A percentile compares a stretch with the other conserved stretches of the same genome.
Evolutionary conservation across 2,888 invertebrate genomes (phyloP).

Genomic region (Rhodophaea formosa): DNA sequence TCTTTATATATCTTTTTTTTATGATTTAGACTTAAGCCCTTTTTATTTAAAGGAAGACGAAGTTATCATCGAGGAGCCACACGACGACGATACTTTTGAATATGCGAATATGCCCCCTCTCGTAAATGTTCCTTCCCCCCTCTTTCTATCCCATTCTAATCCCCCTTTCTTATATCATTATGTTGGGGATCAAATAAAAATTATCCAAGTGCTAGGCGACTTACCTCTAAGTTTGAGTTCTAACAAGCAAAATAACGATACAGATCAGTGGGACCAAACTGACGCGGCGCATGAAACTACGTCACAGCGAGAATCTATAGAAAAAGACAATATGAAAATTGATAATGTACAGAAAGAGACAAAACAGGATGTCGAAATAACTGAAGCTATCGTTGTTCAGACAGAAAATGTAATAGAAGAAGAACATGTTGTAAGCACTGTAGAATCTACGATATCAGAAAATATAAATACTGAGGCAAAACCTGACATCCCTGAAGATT

Average conservation of each 20-base stretch:
- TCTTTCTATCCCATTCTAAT: conserved; percentile 67
- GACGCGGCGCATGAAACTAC: conserved; percentile 33
- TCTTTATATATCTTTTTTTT: conserved; percentile 41
- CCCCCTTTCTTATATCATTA: conserved; percentile 74
- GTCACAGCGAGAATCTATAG: conserved; percentile 25
- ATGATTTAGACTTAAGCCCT: conserved; percentile 69
- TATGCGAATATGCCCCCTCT: conserved; percentile 74
- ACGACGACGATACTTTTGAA: conserved; percentile 70
- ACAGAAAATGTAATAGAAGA: conserved; percentile 23
- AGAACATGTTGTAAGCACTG: conserved; percentile 20
- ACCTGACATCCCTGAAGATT: not conserved
- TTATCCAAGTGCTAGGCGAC: conserved; percentile 68
- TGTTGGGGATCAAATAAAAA: conserved; percentile 69
- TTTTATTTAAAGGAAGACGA: conserved; percentile 80
- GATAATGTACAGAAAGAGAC: conserved; percentile 25
- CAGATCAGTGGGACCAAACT: conserved; percentile 53
- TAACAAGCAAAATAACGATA: conserved; percentile 47
- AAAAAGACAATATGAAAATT: conserved; percentile 14
- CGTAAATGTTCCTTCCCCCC: conserved; percentile 57
- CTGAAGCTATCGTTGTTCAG: conserved; percentile 24
- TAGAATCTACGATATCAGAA: conserved; percentile 17
- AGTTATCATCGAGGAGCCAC: conserved; percentile 77
- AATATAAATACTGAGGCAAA: not conserved
- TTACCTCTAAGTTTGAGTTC: conserved; percentile 54
- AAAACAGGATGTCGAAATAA: conserved; percentile 13